Evolutionary conservation across 2,888 invertebrate genomes (phyloP), one percentile per base, ranked within the genome.

Genomic region (Liopterus haemorrhoidalis): DNA sequence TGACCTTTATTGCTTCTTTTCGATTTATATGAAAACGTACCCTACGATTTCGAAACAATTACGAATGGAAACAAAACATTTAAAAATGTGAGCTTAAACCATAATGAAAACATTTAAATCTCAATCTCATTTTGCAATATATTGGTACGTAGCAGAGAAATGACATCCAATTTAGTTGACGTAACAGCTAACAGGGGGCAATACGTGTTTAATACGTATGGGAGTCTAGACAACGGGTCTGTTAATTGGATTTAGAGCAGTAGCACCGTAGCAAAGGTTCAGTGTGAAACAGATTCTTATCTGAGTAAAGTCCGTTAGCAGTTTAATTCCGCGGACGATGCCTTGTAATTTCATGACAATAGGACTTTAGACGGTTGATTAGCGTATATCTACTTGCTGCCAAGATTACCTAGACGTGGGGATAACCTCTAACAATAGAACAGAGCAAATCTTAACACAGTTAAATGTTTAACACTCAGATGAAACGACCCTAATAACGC

Each of bases 271-370:
- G 51, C 31, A 28, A 31, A n/a, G n/a, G n/a, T n/a, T n/a, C n/a
- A n/a, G 54, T 59, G 57, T 59, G 57, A 57, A 60, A 59, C 56
- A 60, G 62, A 63, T 62, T 63, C 61, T 61, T 63, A 63, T 63
- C 62, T 27, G 35, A 35, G 30, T 42, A 27, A 38, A 36, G 43
- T 30, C 43, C 36, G 41, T 48, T 35, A 43, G 33, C 39, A 38
- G 45, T 45, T 45, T 45, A 45, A 45, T 45, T 45, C 32, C 45
- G 33, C n/a, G 33, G 28, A 39, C 27, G 38, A 32, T n/a, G n/a
- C 24, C 32, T 35, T 35, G 42, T 42, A 42, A 42, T 42, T 42
- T 36, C 28, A 36, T 36, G 42, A 42, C 42, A 42, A 42, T 42
- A 42, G 42, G 42, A 42, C 35, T 42, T 28, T 36, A 35, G 42